Evolutionary conservation across 2,888 invertebrate species (phyloP).

Genomic region (Caenorhabditis drosophilae): DNA sequence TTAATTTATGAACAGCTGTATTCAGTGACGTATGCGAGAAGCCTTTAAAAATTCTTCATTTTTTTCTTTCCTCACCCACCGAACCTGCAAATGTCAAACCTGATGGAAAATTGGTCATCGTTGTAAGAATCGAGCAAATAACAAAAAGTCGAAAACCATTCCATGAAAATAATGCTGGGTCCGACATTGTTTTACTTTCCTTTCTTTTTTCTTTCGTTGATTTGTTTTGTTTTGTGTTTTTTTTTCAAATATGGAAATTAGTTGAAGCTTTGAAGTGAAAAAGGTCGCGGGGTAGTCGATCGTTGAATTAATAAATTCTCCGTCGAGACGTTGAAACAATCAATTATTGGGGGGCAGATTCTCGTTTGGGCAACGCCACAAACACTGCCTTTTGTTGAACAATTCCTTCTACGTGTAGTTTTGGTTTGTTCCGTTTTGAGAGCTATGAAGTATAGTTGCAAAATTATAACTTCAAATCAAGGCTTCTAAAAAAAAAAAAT

Average conservation of each 20-base stretch:
- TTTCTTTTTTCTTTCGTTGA: too few relatives aligned
- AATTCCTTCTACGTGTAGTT: slow-evolving; percentile 27
- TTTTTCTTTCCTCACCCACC: background rate
- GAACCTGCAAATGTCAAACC: background rate
- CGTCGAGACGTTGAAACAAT: background rate
- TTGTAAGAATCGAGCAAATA: slow-evolving; percentile 58
- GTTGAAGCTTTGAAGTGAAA: slow-evolving; percentile 4
- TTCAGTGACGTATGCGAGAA: slow-evolving; percentile 63
- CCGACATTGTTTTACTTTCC: slow-evolving; percentile 10
- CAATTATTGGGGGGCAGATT: slow-evolving; percentile 25
- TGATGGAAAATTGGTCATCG: slow-evolving; percentile 63
- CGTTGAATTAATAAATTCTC: slow-evolving; percentile 11
- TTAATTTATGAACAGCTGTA: slow-evolving; percentile 59
- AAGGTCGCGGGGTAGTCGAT: slow-evolving; percentile 38
- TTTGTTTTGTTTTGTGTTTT: too few relatives aligned
- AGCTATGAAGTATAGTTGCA: too few relatives aligned
- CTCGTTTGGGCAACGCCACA: slow-evolving; percentile 40
- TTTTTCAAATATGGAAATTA: slow-evolving; percentile 1
- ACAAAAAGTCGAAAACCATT: slow-evolving; percentile 50
- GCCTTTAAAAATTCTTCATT: slow-evolving; percentile 3
- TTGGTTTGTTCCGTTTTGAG: slow-evolving; percentile 37
- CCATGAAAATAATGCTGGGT: slow-evolving; percentile 35
- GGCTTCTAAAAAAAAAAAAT: too few relatives aligned
- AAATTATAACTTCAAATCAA: too few relatives aligned
- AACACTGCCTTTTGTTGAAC: slow-evolving; percentile 33